These are phyloP conservation scores for Neofelis nebulosa DNA, from an alignment of 2,113 vertebrate species.

Conservation along the genomic window DNA sequence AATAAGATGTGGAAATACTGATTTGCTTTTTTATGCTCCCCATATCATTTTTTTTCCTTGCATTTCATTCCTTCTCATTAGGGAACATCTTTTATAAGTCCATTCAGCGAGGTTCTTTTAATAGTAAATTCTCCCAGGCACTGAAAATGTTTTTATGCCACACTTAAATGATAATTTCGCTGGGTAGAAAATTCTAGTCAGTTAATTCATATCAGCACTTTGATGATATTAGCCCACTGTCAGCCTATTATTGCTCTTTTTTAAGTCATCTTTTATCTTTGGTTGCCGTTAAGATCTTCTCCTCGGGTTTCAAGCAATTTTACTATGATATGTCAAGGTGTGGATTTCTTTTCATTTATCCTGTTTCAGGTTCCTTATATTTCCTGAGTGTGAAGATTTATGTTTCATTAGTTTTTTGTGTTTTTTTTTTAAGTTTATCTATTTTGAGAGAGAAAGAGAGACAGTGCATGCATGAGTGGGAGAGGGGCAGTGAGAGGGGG, in stretches of 20 bases:
- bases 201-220: neutral
- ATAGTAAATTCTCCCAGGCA: neutral
- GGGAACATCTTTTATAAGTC: slow-evolving; percentile 22
- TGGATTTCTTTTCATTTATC: slow-evolving; percentile 40
- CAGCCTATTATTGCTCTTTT: neutral
- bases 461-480: no score
- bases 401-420: neutral
- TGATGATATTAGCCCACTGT: neutral
- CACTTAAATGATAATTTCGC: neutral
- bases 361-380: neutral
- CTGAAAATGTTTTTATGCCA: slow-evolving; percentile 50
- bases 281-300: neutral
- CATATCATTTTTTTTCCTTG: neutral
- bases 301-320: slow-evolving; percentile 33
- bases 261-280: neutral
- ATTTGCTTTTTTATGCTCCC: neutral
- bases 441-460: no score
- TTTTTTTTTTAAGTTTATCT: no score
- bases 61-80: slow-evolving; percentile 2
- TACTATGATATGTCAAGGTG: neutral
- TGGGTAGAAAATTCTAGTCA: slow-evolving; percentile 39
- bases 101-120: slow-evolving; percentile 18
- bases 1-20: neutral
- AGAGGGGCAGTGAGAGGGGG: no score
- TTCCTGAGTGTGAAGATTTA: slow-evolving; percentile 21